A percentile compares a stretch with the other conserved stretches of the same genome.
These are phyloP conservation scores for Xiphophorus hellerii DNA, from an alignment of 2,113 vertebrate species.

Conservation along the genomic window DNA sequence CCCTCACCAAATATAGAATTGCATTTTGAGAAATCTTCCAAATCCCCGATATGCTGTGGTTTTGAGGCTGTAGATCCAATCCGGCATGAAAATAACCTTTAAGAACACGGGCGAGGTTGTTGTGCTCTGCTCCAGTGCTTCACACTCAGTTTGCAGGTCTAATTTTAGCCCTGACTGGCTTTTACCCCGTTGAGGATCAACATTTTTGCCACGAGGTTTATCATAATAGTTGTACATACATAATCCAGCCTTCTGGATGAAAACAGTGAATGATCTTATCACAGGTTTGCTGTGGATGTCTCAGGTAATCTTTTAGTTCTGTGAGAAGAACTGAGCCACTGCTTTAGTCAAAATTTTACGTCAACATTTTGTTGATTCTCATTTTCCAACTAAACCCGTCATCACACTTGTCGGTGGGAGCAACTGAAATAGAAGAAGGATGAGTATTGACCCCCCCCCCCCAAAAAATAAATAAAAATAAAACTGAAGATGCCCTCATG, in stretches of 20 bases:
- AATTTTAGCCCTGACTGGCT: constrained; percentile 55
- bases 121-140: constrained; percentile 39
- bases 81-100: constrained; percentile 35
- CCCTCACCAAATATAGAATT: not conserved
- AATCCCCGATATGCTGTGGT: not conserved
- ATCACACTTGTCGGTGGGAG: not conserved
- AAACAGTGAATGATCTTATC: not conserved
- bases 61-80: constrained; percentile 3
- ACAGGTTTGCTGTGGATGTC: not conserved
- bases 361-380: not conserved
- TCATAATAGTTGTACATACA: not conserved
- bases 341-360: not conserved
- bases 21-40: not conserved
- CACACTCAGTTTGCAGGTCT: constrained; percentile 54
- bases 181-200: constrained; percentile 35
- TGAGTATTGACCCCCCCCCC: not conserved
- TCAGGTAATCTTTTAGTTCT: constrained; percentile 8
- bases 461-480: not conserved
- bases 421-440: not conserved
- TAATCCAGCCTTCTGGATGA: constrained; percentile 30
- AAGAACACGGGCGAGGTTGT: constrained; percentile 20
- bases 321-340: constrained; percentile 31
- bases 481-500: not conserved
- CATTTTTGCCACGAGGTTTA: constrained; percentile 48
- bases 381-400: not conserved